Base-by-base conservation (phyloP, 2,113 vertebrate genomes). In the Pygoscelis antarcticus region DNA sequence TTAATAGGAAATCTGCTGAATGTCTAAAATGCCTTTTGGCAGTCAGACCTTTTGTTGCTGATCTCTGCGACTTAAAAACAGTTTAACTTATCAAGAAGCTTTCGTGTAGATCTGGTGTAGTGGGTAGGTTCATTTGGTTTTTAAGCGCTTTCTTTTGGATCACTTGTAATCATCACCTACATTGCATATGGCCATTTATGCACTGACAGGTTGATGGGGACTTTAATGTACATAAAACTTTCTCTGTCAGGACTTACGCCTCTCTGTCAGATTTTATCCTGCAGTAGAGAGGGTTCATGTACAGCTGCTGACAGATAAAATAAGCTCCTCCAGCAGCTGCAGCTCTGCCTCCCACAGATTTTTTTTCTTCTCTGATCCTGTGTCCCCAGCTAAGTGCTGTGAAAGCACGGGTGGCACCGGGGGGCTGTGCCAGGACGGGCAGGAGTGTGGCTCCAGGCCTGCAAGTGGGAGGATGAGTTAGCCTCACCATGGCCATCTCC, bases 231-330 rank as follows among this genome's bases (percentile, higher is more conserved):
- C 90, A 91, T 97, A 95, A 96, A 97, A 97, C 90, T 96, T 96
- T 87, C 84, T 90, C 92, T 95, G 96, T 96, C 96, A 93, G 92
- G 82, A 93, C 87, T 96, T 97, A 83, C 23, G 78, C 69, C 69
- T 95, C 90, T 74, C 86, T 91, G 96, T 97, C 97, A 97, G 97
- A 97, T 96, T 95, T 97, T 95, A 95, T 97, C 94, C 97, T 91
- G 89, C 83, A 95, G 91, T 68, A 89, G 95, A 96, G 92, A 95
- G 86, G 94, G 92, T 91, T 97, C 89, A 68, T n/a, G 47, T 89
- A 49, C 76, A 95, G 95, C 68, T 95, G 95, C 92, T 97, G 96
- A 97, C 96, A 97, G 97, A 97, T 75, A 95, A 97, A 96, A 97
- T 96, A 96, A 95, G 94, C 95, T 97, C 80, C 89, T 89, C 94